Conservation (phyloP, 2,113 vertebrate genomes). For the Merops nubicus region DNA sequence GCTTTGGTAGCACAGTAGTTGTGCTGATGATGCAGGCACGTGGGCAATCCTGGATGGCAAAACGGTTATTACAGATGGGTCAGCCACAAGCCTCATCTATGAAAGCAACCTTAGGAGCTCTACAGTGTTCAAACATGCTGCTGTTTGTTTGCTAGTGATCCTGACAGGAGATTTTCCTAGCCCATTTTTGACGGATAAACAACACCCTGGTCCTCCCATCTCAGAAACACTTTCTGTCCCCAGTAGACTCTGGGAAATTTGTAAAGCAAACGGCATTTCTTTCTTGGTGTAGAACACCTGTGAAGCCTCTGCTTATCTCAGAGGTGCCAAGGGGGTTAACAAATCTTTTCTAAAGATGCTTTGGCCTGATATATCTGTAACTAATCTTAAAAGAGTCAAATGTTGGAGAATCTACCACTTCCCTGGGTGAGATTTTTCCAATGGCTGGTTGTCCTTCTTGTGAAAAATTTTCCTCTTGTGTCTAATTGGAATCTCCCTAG, state of each 20-base stretch:
- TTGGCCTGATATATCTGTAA: neutral
- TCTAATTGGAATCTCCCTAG: too few species aligned
- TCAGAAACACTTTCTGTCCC: neutral
- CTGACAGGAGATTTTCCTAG: neutral
- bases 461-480: too few species aligned
- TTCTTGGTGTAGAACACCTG: neutral
- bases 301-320: neutral
- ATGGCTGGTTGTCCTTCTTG: too few species aligned
- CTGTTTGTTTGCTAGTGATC: neutral
- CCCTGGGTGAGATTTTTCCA: too few species aligned
- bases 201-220: neutral
- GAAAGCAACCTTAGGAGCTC: neutral
- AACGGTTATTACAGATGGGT: neutral
- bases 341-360: neutral
- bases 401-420: too few species aligned
- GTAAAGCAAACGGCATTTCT: neutral
- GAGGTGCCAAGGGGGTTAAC: neutral
- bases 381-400: neutral
- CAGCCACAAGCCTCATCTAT: neutral
- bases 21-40: neutral
- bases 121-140: neutral
- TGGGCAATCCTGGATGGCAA: neutral
- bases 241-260: neutral
- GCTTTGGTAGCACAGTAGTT: neutral
- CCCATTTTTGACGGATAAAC: neutral